Base-by-base conservation (phyloP, 2,888 invertebrate genomes). In the Brenthis hecate region DNA sequence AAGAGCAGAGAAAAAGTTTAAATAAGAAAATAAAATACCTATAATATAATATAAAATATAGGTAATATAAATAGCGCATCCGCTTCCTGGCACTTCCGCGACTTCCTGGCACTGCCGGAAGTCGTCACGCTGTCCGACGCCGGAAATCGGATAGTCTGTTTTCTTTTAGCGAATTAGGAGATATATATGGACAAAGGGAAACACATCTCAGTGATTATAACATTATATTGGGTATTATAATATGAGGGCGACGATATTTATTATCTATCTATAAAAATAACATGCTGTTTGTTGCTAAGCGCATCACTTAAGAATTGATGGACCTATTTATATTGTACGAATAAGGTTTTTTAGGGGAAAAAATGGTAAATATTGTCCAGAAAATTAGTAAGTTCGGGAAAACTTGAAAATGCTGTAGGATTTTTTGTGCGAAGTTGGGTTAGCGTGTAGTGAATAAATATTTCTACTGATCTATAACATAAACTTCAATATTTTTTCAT, bases 81-180 rank as follows among this genome's bases (percentile, higher is more conserved):
- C 78, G 79, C 80, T 80, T 19, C 19, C 19, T 19, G 19, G 19
- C 1, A 19, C 19, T 19, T 19, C 19, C 19, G 19, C 19, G 71
- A 82, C 82, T 66, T 74, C 74, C 74, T 73, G 66, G 64, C 50
- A 11, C 56, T 28, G 77, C 86, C 87, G 90, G 91, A 90, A 84
- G 86, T 85, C 85, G 87, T 86, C 85, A 85, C 82, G 80, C 79
- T 82, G 83, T 83, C 82, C 84, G 81, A 72, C 78, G 75, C 74
- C 78, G 83, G 89, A 88, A 85, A 89, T 87, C 84, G 82, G 87
- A 89, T 89, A 86, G 81, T 85, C 84, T 83, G 86, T 84, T 86
- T 89, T 91, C 90, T 90, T 90, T 91, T 90, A 91, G 85, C 86
- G 90, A 88, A 90, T 91, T 90, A 89, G 91, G 90, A 90, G 88